phyloP scores from a whole-genome alignment of 2,113 vertebrate species.

The Hassar affinis region DNA sequence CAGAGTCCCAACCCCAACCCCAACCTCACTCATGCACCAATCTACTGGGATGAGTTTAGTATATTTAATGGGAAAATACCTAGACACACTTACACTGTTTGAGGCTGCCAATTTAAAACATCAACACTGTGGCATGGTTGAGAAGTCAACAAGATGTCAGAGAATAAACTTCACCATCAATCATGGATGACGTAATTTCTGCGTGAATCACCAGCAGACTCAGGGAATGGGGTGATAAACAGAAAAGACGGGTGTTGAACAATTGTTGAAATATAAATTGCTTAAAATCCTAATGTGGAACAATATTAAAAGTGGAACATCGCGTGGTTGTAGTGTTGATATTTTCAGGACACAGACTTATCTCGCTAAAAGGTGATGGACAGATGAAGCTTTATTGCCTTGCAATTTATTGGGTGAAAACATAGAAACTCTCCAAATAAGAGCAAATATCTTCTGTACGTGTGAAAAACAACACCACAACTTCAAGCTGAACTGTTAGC shows the following conservation, averaged over 20 bases:
- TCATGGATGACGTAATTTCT: background rate
- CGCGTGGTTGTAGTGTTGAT: background rate
- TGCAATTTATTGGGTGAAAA: background rate
- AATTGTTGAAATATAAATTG: background rate
- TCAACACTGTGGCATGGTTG: background rate
- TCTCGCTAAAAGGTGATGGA: background rate
- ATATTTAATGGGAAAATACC: background rate
- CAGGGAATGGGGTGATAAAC: background rate
- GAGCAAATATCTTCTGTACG: background rate
- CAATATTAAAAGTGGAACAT: background rate
- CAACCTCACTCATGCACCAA: background rate
- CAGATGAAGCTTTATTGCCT: background rate
- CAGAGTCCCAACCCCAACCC: background rate
- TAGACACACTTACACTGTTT: background rate
- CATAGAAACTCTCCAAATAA: background rate
- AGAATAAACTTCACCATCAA: background rate
- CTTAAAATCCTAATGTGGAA: background rate
- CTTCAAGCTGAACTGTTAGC: background rate
- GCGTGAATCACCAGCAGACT: background rate
- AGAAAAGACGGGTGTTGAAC: background rate
- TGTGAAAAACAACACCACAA: background rate
- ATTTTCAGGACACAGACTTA: background rate
- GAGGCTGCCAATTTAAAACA: background rate
- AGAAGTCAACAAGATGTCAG: background rate
- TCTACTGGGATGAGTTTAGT: background rate